Evolutionary conservation across 2,113 vertebrate genomes (phyloP).

Genomic region (Takifugu bimaculatus): DNA sequence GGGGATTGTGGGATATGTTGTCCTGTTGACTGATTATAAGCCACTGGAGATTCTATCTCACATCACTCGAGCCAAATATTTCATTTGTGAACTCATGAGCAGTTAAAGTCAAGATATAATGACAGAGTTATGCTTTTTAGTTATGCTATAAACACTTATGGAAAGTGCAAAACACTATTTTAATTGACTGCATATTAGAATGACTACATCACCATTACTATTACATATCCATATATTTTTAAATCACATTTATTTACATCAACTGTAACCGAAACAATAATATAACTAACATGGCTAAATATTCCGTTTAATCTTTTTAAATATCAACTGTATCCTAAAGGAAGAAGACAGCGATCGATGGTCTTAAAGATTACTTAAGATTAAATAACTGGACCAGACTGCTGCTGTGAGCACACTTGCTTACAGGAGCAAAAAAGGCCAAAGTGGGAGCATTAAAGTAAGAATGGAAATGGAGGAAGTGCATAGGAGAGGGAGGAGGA

Average conservation of each 20-base stretch:
- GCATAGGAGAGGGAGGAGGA: slow-evolving; percentile 38
- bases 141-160: neutral
- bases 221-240: neutral
- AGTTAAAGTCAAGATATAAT: neutral
- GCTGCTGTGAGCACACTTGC: neutral
- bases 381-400: too few species aligned
- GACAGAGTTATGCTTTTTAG: neutral
- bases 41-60: too few species aligned
- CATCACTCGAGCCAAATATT: too few species aligned
- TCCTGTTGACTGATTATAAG: too few species aligned
- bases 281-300: too few species aligned
- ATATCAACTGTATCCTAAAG: too few species aligned
- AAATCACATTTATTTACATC: neutral
- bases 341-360: too few species aligned
- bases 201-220: neutral
- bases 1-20: too few species aligned
- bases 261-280: too few species aligned
- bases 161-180: neutral
- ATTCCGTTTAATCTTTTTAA: too few species aligned
- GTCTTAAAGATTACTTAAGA: too few species aligned
- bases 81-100: neutral
- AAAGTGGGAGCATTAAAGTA: slow-evolving; percentile 32
- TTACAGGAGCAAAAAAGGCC: slow-evolving; percentile 2
- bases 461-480: slow-evolving; percentile 57
- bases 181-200: too few species aligned